Conservation (phyloP, 2,888 invertebrate species). For the Epistrophe grossulariae region DNA sequence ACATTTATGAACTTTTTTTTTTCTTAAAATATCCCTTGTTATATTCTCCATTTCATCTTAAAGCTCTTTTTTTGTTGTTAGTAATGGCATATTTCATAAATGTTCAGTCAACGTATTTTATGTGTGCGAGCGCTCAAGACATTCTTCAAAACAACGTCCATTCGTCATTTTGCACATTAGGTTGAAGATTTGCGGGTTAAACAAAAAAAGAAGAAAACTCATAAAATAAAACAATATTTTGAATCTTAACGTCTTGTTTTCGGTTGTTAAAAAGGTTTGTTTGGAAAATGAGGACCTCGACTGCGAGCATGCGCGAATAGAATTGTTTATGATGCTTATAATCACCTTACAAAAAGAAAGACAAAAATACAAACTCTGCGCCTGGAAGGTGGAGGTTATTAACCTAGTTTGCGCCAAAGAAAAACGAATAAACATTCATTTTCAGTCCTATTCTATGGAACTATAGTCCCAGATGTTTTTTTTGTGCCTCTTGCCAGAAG, state of each 20-base stretch:
- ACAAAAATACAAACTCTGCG: slow-evolving; percentile 14
- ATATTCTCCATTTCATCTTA: slow-evolving; percentile 39
- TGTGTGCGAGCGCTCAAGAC: slow-evolving; percentile 65
- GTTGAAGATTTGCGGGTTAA: slow-evolving; percentile 60
- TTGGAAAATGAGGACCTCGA: slow-evolving; percentile 56
- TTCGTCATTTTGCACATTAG: slow-evolving; percentile 73
- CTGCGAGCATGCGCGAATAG: slow-evolving; percentile 14
- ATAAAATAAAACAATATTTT: slow-evolving; percentile 70
- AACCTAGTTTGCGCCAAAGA: slow-evolving; percentile 49
- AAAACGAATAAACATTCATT: slow-evolving; percentile 22
- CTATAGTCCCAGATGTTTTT: slow-evolving; percentile 53
- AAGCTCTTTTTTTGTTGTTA: slow-evolving; percentile 56
- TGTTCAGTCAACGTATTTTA: slow-evolving; percentile 61
- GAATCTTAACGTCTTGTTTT: slow-evolving; percentile 70
- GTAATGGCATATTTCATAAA: slow-evolving; percentile 65
- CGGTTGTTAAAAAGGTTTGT: slow-evolving; percentile 61
- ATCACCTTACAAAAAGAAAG: slow-evolving; percentile 47
- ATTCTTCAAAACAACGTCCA: slow-evolving; percentile 71
- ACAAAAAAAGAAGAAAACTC: slow-evolving; percentile 16
- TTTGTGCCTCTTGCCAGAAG: slow-evolving; percentile 12
- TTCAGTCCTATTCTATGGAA: slow-evolving; percentile 14
- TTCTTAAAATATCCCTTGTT: slow-evolving; percentile 22
- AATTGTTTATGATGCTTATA: slow-evolving; percentile 29
- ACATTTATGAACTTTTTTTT: slow-evolving; percentile 75
- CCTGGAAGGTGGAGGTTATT: slow-evolving; percentile 64